Percentiles rank a stretch among this genome's conserved stretches.
phyloP scores from a whole-genome alignment of 1,140 invertebrate species.

The Hirudo medicinalis region DNA sequence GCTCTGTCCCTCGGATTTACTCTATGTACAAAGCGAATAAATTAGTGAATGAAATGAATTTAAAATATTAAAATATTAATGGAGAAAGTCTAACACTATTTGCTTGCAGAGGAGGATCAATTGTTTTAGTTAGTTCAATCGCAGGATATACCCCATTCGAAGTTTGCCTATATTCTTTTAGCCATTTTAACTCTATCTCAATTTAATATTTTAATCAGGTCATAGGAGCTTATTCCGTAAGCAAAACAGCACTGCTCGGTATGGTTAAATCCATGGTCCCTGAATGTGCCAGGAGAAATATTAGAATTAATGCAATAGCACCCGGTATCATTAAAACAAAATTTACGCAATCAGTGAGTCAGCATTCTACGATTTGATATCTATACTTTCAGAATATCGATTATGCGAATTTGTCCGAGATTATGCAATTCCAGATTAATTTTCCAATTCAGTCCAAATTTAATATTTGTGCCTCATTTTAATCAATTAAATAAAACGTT shows the following conservation, averaged over 20 bases:
- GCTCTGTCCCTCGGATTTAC: no score
- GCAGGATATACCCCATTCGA: conserved; percentile 65
- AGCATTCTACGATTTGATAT: no score
- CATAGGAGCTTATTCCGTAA: conserved; percentile 78
- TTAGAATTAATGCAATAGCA: conserved; percentile 81
- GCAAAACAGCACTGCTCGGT: conserved; percentile 81
- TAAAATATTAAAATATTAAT: neutral
- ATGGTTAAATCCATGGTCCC: conserved; percentile 65
- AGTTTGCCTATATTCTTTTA: conserved; percentile 44
- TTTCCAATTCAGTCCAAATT: no score
- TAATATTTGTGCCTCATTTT: no score
- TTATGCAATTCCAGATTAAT: no score
- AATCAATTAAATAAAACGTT: no score
- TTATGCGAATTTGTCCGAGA: no score
- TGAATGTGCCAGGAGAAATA: conserved; percentile 60
- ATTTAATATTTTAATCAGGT: conserved; percentile 44
- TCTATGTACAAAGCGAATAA: neutral
- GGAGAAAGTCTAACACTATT: neutral
- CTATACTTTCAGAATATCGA: no score
- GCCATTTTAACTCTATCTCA: no score
- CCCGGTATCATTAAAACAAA: conserved; percentile 82
- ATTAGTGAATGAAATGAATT: neutral
- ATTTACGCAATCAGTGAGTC: conserved; percentile 59
- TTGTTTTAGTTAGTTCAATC: conserved; percentile 71
- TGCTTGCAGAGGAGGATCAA: conserved; percentile 50